These are phyloP conservation scores for Acanthornis magna DNA, from an alignment of 2,797 vertebrate species.

Conservation along the genomic window DNA sequence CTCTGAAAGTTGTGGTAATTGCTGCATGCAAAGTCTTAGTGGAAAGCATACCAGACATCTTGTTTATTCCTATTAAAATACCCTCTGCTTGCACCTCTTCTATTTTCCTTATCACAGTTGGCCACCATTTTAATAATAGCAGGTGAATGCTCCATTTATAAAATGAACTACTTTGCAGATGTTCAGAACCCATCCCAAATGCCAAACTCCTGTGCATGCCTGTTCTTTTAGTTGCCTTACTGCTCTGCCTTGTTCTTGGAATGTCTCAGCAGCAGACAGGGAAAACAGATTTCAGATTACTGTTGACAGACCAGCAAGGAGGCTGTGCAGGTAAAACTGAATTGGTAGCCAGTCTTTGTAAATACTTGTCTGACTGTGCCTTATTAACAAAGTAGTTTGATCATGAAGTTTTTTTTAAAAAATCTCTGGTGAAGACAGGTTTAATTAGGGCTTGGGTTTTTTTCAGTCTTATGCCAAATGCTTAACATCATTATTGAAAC, in stretches of 20 bases:
- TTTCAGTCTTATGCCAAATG: conserved; percentile 15
- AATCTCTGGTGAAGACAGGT: neutral
- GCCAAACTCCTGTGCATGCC: neutral
- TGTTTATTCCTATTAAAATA: neutral
- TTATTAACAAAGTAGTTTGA: conserved; percentile 19
- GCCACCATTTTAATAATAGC: neutral
- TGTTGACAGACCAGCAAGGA: neutral
- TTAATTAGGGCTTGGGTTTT: conserved; percentile 3
- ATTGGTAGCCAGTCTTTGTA: neutral
- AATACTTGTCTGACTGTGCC: conserved; percentile 49
- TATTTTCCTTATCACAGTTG: neutral
- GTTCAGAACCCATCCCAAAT: neutral
- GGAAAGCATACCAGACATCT: neutral
- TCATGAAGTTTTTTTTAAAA: neutral
- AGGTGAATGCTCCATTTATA: conserved; percentile 50
- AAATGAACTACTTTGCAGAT: conserved; percentile 55
- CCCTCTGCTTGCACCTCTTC: neutral
- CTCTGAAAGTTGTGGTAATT: neutral
- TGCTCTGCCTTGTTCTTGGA: conserved; percentile 13
- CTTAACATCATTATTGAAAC: neutral
- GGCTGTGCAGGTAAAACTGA: neutral
- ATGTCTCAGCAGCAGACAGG: neutral
- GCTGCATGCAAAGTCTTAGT: neutral
- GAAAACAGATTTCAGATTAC: neutral
- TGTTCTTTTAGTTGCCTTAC: conserved; percentile 29